phyloP scores from a whole-genome alignment of 2,113 vertebrate genomes.

The Grallaria varia region DNA sequence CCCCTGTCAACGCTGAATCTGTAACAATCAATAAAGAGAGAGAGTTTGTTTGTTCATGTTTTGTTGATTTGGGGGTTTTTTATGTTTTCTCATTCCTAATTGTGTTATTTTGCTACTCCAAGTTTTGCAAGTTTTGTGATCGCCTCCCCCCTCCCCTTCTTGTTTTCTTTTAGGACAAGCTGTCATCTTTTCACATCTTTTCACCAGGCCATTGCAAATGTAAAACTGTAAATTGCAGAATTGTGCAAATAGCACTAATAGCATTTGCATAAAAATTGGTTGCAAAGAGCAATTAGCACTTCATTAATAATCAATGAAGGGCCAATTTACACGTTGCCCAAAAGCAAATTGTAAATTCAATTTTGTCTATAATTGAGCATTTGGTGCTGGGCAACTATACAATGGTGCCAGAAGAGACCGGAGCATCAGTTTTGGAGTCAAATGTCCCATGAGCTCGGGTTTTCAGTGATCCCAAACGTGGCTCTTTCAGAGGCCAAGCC shows the following conservation, averaged over 20 bases:
- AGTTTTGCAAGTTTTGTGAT: constrained; percentile 53
- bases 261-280: constrained; percentile 75
- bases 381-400: constrained; percentile 46
- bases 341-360: constrained; percentile 77
- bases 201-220: constrained; percentile 53
- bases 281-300: constrained; percentile 82
- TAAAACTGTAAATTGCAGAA: constrained; percentile 71
- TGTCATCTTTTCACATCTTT: constrained; percentile 59
- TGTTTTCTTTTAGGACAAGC: constrained; percentile 60
- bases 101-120: constrained; percentile 59
- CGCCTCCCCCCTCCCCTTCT: background rate
- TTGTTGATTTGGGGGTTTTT: background rate
- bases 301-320: constrained; percentile 84
- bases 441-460: background rate
- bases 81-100: constrained; percentile 30
- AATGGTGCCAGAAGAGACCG: constrained; percentile 44
- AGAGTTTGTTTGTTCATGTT: background rate
- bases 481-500: background rate
- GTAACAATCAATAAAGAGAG: constrained; percentile 52
- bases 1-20: constrained; percentile 60
- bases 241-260: constrained; percentile 69
- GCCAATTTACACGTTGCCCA: constrained; percentile 80
- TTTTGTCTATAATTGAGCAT: constrained; percentile 70
- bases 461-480: background rate
- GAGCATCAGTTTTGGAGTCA: background rate